Evolutionary conservation across 2,888 invertebrate species (phyloP).

Genomic region (Schizaphis graminum): DNA sequence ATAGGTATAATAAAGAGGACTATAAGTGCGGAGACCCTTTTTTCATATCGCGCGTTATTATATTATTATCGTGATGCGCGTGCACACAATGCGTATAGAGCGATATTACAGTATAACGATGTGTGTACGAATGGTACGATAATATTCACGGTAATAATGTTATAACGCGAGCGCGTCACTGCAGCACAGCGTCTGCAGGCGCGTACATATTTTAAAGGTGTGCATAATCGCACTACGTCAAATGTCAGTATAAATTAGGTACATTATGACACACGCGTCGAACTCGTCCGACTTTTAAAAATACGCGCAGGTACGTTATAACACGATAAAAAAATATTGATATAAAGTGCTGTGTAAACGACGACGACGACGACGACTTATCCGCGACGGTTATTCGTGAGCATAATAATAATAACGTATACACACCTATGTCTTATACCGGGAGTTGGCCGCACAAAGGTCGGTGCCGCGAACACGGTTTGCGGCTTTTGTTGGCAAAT

Average conservation of each 20-base stretch:
- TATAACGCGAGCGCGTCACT: background rate
- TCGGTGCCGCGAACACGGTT: background rate
- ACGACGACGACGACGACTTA: background rate
- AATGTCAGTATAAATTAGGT: background rate
- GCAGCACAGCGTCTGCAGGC: background rate
- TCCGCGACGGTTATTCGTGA: background rate
- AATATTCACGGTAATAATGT: background rate
- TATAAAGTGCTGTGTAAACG: background rate
- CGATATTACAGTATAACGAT: background rate
- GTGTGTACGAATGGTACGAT: no score
- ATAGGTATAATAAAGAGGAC: background rate
- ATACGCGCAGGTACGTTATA: no score
- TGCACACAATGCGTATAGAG: no score
- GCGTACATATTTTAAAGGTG: background rate
- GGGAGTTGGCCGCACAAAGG: background rate
- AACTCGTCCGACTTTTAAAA: no score
- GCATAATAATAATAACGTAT: background rate
- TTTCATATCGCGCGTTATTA: background rate
- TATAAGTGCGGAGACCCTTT: slow-evolving; percentile 12
- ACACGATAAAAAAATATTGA: background rate
- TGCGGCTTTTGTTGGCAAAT: background rate
- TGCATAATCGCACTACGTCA: no score
- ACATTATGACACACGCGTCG: no score
- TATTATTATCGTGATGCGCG: background rate
- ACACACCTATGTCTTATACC: background rate